Evolutionary conservation across 2,797 vertebrate species (phyloP).

Genomic region (Scolopax rusticola): DNA sequence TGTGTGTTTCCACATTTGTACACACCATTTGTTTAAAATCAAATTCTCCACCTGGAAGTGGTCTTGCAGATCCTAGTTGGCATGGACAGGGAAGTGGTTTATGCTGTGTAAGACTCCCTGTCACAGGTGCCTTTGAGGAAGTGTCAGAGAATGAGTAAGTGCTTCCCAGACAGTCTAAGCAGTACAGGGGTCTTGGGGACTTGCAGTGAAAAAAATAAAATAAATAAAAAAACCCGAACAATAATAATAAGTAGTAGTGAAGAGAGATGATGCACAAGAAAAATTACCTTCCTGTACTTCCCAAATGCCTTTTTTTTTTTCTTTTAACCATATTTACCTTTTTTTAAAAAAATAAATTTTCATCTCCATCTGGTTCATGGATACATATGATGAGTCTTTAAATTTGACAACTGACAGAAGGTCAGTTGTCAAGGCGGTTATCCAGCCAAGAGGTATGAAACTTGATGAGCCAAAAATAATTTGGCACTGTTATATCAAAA

Average conservation of each 20-base stretch:
- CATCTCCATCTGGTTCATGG: background rate
- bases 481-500: background rate
- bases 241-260: background rate
- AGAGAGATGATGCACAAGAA: background rate
- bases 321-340: background rate
- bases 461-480: constrained; percentile 38
- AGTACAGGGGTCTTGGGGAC: background rate
- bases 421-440: constrained; percentile 47
- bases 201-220: background rate
- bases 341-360: background rate
- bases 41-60: background rate
- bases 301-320: background rate
- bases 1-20: background rate
- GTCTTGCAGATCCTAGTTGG: background rate
- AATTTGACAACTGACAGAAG: background rate
- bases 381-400: constrained; percentile 6
- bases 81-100: background rate
- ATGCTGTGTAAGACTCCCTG: background rate
- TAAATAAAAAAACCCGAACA: background rate
- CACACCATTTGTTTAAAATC: background rate
- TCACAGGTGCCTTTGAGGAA: background rate
- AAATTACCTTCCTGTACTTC: background rate
- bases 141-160: background rate
- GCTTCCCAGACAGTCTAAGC: background rate
- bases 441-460: background rate